A percentile compares a stretch with the other conserved stretches of the same genome.
phyloP scores from a whole-genome alignment of 2,113 vertebrate species.

The Spheniscus mendiculus region DNA sequence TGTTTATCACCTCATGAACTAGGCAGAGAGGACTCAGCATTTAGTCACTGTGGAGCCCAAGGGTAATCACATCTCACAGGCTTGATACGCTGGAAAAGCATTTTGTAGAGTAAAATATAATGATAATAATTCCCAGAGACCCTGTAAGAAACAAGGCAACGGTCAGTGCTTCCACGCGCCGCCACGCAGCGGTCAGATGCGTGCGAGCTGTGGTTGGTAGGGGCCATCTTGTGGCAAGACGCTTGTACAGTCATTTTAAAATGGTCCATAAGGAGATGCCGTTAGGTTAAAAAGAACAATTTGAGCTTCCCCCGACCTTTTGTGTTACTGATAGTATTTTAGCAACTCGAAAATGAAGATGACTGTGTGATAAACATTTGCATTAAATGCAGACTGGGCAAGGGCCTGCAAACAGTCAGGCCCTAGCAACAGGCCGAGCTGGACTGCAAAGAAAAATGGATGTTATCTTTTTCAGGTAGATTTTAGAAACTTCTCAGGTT shows the following conservation, averaged over 20 bases:
- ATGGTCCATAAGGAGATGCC: background rate
- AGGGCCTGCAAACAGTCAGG: background rate
- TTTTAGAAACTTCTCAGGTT: background rate
- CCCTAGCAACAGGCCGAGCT: background rate
- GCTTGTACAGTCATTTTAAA: background rate
- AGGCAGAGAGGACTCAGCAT: background rate
- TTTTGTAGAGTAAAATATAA: background rate
- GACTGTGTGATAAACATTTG: background rate
- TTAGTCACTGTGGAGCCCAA: background rate
- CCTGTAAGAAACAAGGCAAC: background rate
- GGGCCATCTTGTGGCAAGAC: constrained; percentile 31
- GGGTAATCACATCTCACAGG: background rate
- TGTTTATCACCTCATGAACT: background rate
- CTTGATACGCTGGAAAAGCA: background rate
- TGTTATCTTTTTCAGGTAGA: background rate
- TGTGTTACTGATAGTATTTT: background rate
- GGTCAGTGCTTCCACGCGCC: rapidly evolving
- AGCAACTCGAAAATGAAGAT: background rate
- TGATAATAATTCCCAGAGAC: background rate
- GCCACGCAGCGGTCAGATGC: rapidly evolving
- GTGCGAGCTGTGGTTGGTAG: background rate
- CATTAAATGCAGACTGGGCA: background rate
- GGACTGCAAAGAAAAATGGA: background rate
- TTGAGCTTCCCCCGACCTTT: background rate
- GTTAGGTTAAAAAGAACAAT: background rate